A percentile compares a stretch with the other conserved stretches of the same genome.
Conservation (phyloP, 2,797 vertebrate genomes). For the Sebastes matsubarae region DNA sequence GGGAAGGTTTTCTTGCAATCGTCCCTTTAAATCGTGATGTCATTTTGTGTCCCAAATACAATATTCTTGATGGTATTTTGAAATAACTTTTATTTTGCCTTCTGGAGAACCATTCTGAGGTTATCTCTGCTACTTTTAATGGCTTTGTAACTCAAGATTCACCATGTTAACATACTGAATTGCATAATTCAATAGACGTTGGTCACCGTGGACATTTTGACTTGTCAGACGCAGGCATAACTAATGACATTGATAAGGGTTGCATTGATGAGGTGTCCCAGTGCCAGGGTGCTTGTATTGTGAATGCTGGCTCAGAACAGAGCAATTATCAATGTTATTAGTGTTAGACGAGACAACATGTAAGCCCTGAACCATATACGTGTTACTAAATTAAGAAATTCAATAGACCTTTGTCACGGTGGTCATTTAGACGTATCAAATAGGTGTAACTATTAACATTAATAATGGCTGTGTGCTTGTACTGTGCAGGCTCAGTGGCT, state of each 20-base stretch:
- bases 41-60: neutral
- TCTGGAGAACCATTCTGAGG: neutral
- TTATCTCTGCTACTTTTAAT: neutral
- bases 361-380: neutral
- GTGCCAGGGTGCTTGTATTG: neutral
- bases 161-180: neutral
- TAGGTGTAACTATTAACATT: neutral
- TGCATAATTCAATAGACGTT: neutral
- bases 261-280: neutral
- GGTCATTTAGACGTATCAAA: neutral
- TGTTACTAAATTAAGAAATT: neutral
- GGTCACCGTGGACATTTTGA: neutral
- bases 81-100: neutral
- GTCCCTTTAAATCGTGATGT: neutral
- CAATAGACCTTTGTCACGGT: neutral
- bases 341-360: neutral
- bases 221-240: neutral
- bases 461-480: neutral
- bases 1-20: neutral
- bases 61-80: neutral
- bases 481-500: neutral
- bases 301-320: neutral
- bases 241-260: neutral
- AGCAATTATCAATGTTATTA: neutral
- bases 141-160: neutral